Evolutionary conservation across 2,113 vertebrate genomes (phyloP).

Genomic region (Erinaceus europaeus): DNA sequence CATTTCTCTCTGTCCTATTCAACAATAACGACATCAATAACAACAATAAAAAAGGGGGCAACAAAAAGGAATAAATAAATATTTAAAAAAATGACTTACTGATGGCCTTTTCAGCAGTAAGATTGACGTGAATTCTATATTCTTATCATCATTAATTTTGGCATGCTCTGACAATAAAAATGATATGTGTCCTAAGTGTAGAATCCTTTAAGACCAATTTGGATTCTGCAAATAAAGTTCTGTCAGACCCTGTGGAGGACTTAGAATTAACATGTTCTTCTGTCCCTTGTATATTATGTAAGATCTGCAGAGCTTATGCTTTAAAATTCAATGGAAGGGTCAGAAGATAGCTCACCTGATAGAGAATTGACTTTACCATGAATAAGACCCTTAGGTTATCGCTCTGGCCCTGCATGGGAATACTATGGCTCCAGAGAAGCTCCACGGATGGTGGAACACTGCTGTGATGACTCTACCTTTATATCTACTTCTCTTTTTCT

Average conservation of each 20-base stretch:
- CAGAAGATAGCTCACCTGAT: no score
- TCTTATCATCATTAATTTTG: not conserved
- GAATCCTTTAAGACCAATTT: not conserved
- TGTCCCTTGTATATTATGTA: not conserved
- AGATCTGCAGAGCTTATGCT: not conserved
- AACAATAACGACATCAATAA: no score
- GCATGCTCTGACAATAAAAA: not conserved
- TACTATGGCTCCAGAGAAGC: no score
- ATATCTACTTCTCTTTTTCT: no score
- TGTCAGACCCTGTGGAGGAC: not conserved
- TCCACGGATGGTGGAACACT: no score
- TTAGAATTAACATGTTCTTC: no score
- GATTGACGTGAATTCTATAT: not conserved
- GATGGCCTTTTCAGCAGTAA: not conserved
- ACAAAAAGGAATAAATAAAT: not conserved
- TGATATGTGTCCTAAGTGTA: not conserved
- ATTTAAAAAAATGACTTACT: not conserved
- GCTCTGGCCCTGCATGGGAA: no score
- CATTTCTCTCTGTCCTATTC: no score
- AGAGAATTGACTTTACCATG: no score
- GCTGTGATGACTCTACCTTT: no score
- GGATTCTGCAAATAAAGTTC: not conserved
- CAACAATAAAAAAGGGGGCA: no score
- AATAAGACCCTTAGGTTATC: no score
- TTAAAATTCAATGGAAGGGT: slow-evolving; percentile 36